Base-by-base conservation (phyloP, 1,140 invertebrate genomes). In the Andricus grossulariae region DNA sequence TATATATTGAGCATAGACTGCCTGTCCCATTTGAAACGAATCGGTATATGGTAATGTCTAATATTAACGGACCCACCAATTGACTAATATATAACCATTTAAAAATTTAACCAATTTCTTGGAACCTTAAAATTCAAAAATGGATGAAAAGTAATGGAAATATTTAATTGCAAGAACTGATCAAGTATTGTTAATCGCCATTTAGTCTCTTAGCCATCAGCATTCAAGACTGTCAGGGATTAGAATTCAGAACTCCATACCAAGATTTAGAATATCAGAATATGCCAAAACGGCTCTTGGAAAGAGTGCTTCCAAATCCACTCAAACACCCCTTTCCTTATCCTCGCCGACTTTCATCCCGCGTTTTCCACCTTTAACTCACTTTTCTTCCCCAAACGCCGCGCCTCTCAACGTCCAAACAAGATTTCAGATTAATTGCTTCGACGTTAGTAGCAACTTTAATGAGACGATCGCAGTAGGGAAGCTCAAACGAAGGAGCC, bases 381-480 rank as follows among this genome's bases (percentile, higher is more conserved):
- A 32, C 18, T 39, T 60, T 66, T 71, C 72, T 57, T 52, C 45
- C 45, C 52, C 72, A 19, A 71, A 70, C 66, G 21, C 52, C 50
- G 51, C 72, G 76, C 73, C 77, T 81, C 71, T 75, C 75, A 71
- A 60, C 73, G 73, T 73, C 54, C 77, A 80, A 82, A 82, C 80
- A 78, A 82, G 80, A 83, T 83, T 83, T 84, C 78, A 82, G 80
- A 86, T 86, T 86, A 86, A 86, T 86, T 86, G 80, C 82, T 83
- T 81, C 80, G 82, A 86, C 83, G 84, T 83, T 81, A 84, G 83
- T 86, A 82, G 84, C 84, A 82, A 86, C 80, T 84, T n/a, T 86
- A 86, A 83, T 82, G 83, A 85, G 83, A 74, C 76, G 57, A 50
- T 21, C 72, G 71, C 71, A 18, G 32, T 7, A n/a, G 60, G 60